phyloP scores from a whole-genome alignment of 1,140 invertebrate species.

The Gryon sp. region DNA sequence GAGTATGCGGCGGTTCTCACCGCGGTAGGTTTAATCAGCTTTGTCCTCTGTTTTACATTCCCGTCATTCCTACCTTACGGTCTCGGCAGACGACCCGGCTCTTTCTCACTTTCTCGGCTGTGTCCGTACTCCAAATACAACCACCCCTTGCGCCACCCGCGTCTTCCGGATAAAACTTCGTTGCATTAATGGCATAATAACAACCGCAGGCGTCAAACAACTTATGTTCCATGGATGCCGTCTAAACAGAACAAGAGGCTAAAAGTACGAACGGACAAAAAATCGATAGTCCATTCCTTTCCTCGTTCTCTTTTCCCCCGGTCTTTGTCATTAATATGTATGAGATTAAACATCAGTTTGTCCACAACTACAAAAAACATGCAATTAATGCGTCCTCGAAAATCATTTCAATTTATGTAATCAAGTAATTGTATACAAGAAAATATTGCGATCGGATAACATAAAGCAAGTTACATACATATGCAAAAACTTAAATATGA shows the following conservation, averaged over 20 bases:
- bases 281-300: constrained; percentile 67
- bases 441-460: too few relatives aligned
- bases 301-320: neutral
- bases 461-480: too few relatives aligned
- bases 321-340: constrained; percentile 75
- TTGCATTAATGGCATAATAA: constrained; percentile 79
- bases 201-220: constrained; percentile 71
- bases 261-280: constrained; percentile 54
- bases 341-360: constrained; percentile 68
- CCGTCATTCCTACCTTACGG: constrained; percentile 56
- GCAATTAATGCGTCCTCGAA: too few relatives aligned
- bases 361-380: constrained; percentile 41
- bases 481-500: too few relatives aligned
- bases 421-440: too few relatives aligned
- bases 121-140: constrained; percentile 45
- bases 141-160: constrained; percentile 29
- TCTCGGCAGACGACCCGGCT: constrained; percentile 46
- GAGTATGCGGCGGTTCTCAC: constrained; percentile 58
- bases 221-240: constrained; percentile 72
- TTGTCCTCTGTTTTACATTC: constrained; percentile 64
- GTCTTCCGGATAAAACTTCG: constrained; percentile 71
- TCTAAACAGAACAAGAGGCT: constrained; percentile 45
- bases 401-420: too few relatives aligned
- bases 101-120: constrained; percentile 50
- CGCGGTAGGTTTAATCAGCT: constrained; percentile 63